phyloP scores from a whole-genome alignment of 2,797 vertebrate species.

The Picus viridis region DNA sequence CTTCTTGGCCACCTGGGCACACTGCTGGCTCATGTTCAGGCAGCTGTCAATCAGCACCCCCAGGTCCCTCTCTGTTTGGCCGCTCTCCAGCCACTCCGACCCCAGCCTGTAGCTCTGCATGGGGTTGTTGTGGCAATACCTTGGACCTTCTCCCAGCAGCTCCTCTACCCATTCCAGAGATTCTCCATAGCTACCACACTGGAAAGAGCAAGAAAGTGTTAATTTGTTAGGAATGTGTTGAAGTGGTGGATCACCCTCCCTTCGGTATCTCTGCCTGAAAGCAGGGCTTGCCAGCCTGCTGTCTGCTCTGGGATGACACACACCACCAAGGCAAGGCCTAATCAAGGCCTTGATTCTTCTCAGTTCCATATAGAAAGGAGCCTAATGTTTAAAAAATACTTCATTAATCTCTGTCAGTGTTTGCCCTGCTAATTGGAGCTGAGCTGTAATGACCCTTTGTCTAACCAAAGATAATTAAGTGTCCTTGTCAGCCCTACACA shows the following conservation, averaged over 20 bases:
- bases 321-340: background rate
- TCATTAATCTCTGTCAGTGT: background rate
- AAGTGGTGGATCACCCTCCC: background rate
- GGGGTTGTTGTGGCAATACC: no score
- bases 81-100: no score
- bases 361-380: background rate
- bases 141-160: background rate
- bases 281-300: background rate
- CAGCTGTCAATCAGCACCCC: no score
- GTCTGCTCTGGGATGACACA: background rate
- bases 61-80: no score
- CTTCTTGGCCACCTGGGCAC: no score
- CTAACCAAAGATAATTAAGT: conserved; percentile 10
- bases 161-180: background rate
- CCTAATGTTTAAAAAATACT: background rate
- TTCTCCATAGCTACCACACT: background rate
- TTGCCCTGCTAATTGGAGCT: conserved; percentile 28
- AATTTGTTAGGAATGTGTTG: no score
- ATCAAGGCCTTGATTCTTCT: background rate
- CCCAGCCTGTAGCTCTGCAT: no score
- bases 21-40: no score
- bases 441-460: conserved; percentile 11
- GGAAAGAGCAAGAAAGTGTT: background rate
- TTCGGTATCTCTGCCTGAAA: background rate
- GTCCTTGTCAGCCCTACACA: background rate